A percentile compares a stretch with the other conserved stretches of the same genome.
Conservation (phyloP, 1,140 invertebrate species). For the Zeugodacus cucurbitae region DNA sequence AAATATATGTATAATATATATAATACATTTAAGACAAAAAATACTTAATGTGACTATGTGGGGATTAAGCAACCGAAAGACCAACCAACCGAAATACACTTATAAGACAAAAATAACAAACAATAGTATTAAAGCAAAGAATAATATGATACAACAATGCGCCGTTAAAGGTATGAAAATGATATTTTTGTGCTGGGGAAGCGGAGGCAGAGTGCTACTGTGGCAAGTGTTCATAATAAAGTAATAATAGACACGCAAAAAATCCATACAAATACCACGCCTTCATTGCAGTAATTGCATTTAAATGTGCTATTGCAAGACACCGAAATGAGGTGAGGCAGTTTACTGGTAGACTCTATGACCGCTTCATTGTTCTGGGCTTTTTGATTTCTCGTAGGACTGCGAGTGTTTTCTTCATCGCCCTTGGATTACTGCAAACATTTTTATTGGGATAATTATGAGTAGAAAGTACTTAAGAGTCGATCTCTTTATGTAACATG, state of each 20-base stretch:
- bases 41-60: neutral
- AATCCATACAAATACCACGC: conserved; percentile 3
- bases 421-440: neutral
- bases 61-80: neutral
- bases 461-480: neutral
- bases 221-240: neutral
- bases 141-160: neutral
- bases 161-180: neutral
- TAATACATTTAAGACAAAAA: neutral
- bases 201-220: neutral
- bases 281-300: neutral
- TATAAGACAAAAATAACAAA: neutral
- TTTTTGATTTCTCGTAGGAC: too few relatives aligned
- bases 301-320: neutral
- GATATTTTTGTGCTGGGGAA: neutral
- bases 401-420: neutral
- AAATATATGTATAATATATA: neutral
- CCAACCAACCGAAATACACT: neutral
- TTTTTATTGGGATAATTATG: neutral
- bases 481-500: neutral
- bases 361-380: too few relatives aligned
- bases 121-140: neutral
- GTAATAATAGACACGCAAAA: conserved; percentile 3
- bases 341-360: neutral
- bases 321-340: neutral